A percentile compares a stretch with the other conserved stretches of the same genome.
These are phyloP conservation scores for Helicorthomorpha holstii DNA, from an alignment of 1,140 invertebrate genomes.

Conservation along the genomic window DNA sequence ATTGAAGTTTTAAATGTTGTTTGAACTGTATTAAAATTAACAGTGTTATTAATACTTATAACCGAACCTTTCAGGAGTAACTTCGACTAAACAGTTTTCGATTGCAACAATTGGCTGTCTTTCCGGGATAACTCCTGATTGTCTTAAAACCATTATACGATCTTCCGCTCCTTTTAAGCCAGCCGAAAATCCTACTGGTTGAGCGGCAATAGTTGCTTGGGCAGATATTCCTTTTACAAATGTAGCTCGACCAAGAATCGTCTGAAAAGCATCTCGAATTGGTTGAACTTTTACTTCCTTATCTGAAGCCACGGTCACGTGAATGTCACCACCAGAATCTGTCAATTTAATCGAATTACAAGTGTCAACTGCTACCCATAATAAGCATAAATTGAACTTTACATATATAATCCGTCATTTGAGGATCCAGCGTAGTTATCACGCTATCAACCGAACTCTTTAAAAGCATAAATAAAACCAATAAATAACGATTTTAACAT, in stretches of 20 bases:
- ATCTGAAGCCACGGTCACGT: slow-evolving; percentile 55
- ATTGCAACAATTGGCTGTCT: slow-evolving; percentile 50
- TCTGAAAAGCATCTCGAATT: slow-evolving; percentile 64
- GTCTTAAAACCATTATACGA: slow-evolving; percentile 38
- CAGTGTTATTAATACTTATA: not conserved
- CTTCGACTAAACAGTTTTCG: slow-evolving; percentile 58
- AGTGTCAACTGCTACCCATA: slow-evolving; percentile 1
- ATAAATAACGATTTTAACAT: not conserved
- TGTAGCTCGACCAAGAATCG: slow-evolving; percentile 60
- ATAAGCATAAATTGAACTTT: slow-evolving; percentile 23
- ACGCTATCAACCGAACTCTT: slow-evolving; percentile 59
- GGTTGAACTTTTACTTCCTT: slow-evolving; percentile 58
- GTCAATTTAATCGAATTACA: slow-evolving; percentile 15
- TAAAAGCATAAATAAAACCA: slow-evolving; percentile 10
- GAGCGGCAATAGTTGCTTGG: slow-evolving; percentile 38
- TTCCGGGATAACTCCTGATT: slow-evolving; percentile 33
- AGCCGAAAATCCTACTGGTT: slow-evolving; percentile 58
- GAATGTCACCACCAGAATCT: slow-evolving; percentile 61
- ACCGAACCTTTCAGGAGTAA: slow-evolving; percentile 46
- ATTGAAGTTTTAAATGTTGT: not conserved
- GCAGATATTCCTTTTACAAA: slow-evolving; percentile 39
- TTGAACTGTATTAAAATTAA: not conserved
- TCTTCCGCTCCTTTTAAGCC: slow-evolving; percentile 50
- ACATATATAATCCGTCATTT: slow-evolving; percentile 77
- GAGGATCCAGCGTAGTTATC: slow-evolving; percentile 74